Evolutionary conservation across 2,888 invertebrate species (phyloP).

Genomic region (Sepioteuthis lessoniana): DNA sequence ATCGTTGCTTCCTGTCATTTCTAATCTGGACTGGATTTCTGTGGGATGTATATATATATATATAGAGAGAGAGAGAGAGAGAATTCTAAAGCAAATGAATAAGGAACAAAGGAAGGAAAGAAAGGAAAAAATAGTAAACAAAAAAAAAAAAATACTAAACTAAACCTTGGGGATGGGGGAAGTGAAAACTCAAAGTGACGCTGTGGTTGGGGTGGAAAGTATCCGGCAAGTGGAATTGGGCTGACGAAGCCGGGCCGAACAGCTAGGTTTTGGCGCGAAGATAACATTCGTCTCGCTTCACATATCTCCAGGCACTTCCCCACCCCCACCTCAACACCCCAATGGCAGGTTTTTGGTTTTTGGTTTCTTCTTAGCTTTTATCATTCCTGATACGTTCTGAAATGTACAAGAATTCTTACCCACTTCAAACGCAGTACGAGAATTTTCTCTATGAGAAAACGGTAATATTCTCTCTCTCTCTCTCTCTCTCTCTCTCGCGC

Average conservation of each 20-base stretch:
- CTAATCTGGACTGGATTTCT: too few relatives aligned
- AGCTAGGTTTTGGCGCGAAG: slow-evolving; percentile 21
- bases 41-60: too few relatives aligned
- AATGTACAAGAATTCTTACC: slow-evolving; percentile 33
- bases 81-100: too few relatives aligned
- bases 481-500: not conserved
- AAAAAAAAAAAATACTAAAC: too few relatives aligned
- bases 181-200: too few relatives aligned
- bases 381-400: not conserved
- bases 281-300: slow-evolving; percentile 23
- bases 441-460: not conserved
- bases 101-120: not conserved
- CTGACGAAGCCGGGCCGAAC: not conserved
- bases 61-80: not conserved
- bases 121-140: not conserved
- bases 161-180: too few relatives aligned
- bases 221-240: not conserved
- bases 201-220: not conserved
- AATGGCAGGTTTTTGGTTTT: not conserved
- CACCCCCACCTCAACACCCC: not conserved
- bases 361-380: not conserved
- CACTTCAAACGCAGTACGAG: slow-evolving; percentile 6
- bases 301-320: slow-evolving; percentile 18
- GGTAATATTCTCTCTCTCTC: not conserved
- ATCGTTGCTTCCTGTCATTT: too few relatives aligned